These are phyloP conservation scores for Drosophila borborema DNA, from an alignment of 2,888 invertebrate genomes.

Conservation along the genomic window DNA sequence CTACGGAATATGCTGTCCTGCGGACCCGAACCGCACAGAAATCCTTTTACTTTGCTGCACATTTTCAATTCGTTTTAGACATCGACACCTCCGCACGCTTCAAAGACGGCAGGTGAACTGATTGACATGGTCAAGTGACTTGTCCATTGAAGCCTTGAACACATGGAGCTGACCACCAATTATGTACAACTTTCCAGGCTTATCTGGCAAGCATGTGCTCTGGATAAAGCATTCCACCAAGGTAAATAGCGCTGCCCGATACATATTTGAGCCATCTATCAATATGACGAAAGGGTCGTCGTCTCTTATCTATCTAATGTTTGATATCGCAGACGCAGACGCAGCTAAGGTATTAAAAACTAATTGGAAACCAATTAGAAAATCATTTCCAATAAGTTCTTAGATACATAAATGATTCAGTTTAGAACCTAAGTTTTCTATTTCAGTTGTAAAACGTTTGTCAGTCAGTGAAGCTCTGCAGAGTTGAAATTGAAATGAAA, in stretches of 20 bases:
- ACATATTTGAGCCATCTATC: slow-evolving; percentile 59
- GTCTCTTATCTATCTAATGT: slow-evolving; percentile 48
- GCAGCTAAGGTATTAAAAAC: slow-evolving; percentile 62
- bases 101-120: slow-evolving; percentile 62
- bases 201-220: slow-evolving; percentile 58
- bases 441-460: slow-evolving; percentile 32
- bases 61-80: slow-evolving; percentile 25
- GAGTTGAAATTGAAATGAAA: not conserved
- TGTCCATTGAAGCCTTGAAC: slow-evolving; percentile 34
- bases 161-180: slow-evolving; percentile 14
- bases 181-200: slow-evolving; percentile 55
- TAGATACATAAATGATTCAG: not conserved
- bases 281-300: slow-evolving; percentile 51
- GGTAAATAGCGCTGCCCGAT: slow-evolving; percentile 22
- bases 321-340: slow-evolving; percentile 2
- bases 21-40: slow-evolving; percentile 45
- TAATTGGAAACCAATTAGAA: slow-evolving; percentile 58
- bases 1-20: slow-evolving; percentile 92
- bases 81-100: slow-evolving; percentile 37
- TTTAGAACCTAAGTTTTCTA: slow-evolving; percentile 16
- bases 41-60: slow-evolving; percentile 48
- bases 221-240: slow-evolving; percentile 51
- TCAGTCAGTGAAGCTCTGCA: slow-evolving; percentile 3
- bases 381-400: slow-evolving; percentile 24
- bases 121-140: slow-evolving; percentile 68